phyloP scores from a whole-genome alignment of 2,797 vertebrate species.

The Hydrophis major region DNA sequence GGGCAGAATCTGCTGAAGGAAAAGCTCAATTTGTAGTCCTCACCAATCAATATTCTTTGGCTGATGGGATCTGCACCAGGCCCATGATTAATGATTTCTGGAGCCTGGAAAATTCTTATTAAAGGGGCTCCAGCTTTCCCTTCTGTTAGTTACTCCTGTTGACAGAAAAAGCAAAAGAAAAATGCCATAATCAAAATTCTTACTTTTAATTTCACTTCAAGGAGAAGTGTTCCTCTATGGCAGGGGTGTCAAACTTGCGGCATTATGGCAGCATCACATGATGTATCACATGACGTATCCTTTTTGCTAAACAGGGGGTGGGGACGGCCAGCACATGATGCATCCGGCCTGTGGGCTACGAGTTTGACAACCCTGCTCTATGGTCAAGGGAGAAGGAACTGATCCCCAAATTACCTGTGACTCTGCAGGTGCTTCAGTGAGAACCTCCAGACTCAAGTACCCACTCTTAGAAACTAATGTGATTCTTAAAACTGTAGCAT shows the following conservation, averaged over 20 bases:
- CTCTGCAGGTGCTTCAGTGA: background rate
- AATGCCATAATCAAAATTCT: background rate
- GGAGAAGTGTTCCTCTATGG: background rate
- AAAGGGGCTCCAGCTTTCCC: background rate
- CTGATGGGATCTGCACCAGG: too few relatives aligned
- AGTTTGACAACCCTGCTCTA: background rate
- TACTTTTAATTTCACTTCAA: background rate
- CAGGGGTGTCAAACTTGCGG: background rate
- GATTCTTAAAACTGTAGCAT: background rate
- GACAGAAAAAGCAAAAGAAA: background rate
- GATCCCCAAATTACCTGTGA: background rate
- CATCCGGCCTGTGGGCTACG: rapidly evolving
- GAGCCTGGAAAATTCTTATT: background rate
- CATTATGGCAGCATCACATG: too few relatives aligned
- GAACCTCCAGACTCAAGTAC: background rate
- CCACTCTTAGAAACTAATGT: background rate
- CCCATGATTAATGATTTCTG: background rate
- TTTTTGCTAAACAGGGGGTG: too few relatives aligned
- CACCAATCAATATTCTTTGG: too few relatives aligned
- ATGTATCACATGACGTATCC: too few relatives aligned
- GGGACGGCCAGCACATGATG: rapidly evolving
- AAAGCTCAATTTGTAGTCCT: too few relatives aligned
- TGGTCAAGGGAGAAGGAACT: background rate
- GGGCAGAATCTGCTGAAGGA: too few relatives aligned
- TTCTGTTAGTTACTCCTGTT: background rate